Evolutionary conservation across 2,888 invertebrate species (phyloP), one percentile per base, ranked within the genome.

Genomic region (Idaea biselata): DNA sequence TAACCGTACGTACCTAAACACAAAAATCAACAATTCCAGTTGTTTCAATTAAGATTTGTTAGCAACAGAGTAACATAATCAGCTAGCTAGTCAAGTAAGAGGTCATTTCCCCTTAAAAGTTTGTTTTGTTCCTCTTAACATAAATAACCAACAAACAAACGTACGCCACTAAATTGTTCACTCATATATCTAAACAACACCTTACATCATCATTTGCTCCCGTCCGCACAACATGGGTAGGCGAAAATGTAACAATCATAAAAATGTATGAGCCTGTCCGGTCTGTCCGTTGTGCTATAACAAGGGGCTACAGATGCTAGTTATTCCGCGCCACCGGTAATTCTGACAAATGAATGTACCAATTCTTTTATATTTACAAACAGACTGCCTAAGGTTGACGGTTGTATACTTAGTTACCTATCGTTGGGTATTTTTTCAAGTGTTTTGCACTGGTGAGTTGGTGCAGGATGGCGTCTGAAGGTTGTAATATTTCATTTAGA

Each of bases 321-420:
- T 91, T 91, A 91, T 91, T 91, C 91, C 91, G 89, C 90, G 75
- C 82, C 82, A 82, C 57, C 88, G 86, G 88, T 91, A 89, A 91
- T 91, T 88, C 84, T 90, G 91, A 91, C 84, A 90, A 87, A 91
- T 87, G 88, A 87, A 81, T 74, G 75, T 81, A 73, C 25, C 25
- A 25, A 25, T 82, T 82, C 80, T 78, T 79, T 82, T 82, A 84
- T 76, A 77, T 74, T 76, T 77, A 77, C 76, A 74, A 77, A 73
- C 44, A 44, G 8, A 44, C 0, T 7, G 3, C 11, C 8, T 14
- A 14, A n/a, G 5, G 14, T 8, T 2, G 44, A 44, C 14, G 7
- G 8, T 14, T 4, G 44, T 44, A n/a, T n/a, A 44, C 44, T 44
- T 44, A 44, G 14, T 44, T 44, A 44, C 44, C 44, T 44, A 44